Evolutionary conservation across 64 coral and sea anemone species (phyloP).

Genomic region (Acropora tenuis): DNA sequence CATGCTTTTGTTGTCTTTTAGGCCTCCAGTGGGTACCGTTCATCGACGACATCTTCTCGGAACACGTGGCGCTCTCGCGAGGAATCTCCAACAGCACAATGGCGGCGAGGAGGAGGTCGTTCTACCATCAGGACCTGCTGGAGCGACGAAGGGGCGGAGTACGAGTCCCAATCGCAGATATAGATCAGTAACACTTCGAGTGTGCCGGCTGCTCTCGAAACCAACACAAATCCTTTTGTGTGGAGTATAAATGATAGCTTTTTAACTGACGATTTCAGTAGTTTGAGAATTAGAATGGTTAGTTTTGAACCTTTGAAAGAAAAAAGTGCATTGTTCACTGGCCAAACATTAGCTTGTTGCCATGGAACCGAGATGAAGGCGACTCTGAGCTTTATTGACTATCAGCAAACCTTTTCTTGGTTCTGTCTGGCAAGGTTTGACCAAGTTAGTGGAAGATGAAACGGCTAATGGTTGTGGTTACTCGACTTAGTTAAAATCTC

Average conservation of each 20-base stretch:
- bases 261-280: neutral
- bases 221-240: neutral
- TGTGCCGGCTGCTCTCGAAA: neutral
- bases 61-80: constrained; percentile 73
- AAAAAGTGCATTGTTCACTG: too few species aligned
- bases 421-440: too few species aligned
- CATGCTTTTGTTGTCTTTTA: constrained; percentile 34
- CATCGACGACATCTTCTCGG: constrained; percentile 66
- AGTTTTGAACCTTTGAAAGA: neutral
- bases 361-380: too few species aligned
- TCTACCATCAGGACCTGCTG: constrained; percentile 62
- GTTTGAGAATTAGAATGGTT: neutral
- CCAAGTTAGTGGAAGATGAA: too few species aligned
- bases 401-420: too few species aligned
- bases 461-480: too few species aligned
- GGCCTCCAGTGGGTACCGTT: constrained; percentile 90
- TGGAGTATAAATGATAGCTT: neutral
- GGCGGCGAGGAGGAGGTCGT: constrained; percentile 44
- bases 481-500: too few species aligned
- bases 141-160: constrained; percentile 83
- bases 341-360: neutral
- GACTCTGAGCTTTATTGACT: too few species aligned
- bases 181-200: constrained; percentile 12
- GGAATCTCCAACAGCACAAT: constrained; percentile 56
- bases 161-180: constrained; percentile 77